Conservation (phyloP, 1,140 invertebrate genomes). For the Caenorhabditis briggsae region DNA sequence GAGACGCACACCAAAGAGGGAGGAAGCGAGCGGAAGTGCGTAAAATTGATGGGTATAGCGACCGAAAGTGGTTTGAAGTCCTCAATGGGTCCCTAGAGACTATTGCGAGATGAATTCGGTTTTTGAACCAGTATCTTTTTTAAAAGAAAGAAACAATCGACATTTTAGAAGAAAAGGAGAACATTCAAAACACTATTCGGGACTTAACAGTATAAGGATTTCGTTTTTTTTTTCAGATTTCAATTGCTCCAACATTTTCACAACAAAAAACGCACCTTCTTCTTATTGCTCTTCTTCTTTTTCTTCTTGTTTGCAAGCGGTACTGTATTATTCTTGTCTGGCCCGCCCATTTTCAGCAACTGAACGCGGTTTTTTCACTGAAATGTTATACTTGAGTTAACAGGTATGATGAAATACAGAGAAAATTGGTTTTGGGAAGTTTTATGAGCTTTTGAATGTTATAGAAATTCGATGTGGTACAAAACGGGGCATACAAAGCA, state of each 20-base stretch:
- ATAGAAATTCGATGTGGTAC: not conserved
- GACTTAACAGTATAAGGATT: too few relatives aligned
- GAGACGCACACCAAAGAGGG: not conserved
- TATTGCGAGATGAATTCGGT: not conserved
- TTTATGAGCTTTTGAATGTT: not conserved
- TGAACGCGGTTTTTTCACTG: conserved; percentile 39
- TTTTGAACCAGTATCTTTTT: not conserved
- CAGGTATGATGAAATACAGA: not conserved
- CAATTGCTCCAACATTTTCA: too few relatives aligned
- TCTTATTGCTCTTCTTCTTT: conserved; percentile 48
- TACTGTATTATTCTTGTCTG: conserved; percentile 34
- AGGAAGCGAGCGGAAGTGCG: not conserved
- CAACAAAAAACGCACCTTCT: conserved; percentile 20
- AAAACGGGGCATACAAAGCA: not conserved
- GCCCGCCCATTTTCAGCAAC: conserved; percentile 22
- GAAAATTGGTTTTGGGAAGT: not conserved
- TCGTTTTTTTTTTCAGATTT: too few relatives aligned
- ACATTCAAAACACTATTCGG: too few relatives aligned
- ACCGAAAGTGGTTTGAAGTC: conserved; percentile 24
- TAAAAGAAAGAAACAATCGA: not conserved
- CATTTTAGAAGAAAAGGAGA: too few relatives aligned
- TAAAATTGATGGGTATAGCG: not conserved
- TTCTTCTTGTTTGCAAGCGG: conserved; percentile 27
- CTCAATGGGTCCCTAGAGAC: conserved; percentile 5
- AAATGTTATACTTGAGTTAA: not conserved